A percentile compares a stretch with the other conserved stretches of the same genome.
Conservation (phyloP, 2,113 vertebrate species). For the Leiothrix lutea region DNA sequence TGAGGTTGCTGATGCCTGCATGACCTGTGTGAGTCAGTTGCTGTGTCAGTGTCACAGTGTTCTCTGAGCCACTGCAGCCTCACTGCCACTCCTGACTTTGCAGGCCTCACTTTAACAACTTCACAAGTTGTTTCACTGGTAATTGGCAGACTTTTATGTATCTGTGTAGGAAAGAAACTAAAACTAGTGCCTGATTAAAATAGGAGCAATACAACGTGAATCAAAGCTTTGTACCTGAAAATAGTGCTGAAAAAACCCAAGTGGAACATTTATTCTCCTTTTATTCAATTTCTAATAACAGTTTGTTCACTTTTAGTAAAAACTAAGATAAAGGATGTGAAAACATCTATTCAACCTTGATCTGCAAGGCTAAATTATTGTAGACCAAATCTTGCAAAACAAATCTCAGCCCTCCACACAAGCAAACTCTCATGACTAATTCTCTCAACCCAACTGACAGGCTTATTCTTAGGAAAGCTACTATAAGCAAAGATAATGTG, state of each 20-base stretch:
- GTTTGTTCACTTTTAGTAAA: not conserved
- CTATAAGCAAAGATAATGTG: not conserved
- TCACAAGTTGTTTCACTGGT: not conserved
- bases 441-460: not conserved
- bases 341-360: not conserved
- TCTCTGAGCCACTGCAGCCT: not conserved
- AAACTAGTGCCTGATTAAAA: not conserved
- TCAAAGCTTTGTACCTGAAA: not conserved
- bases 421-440: not conserved
- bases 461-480: not conserved
- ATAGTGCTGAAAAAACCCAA: not conserved
- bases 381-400: not conserved
- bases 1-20: not conserved
- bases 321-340: not conserved
- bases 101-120: not conserved
- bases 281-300: not conserved
- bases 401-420: not conserved
- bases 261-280: not conserved
- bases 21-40: not conserved
- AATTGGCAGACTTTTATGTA: not conserved
- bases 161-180: not conserved
- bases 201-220: not conserved
- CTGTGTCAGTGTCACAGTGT: accelerated
- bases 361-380: not conserved
- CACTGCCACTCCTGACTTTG: not conserved